Evolutionary conservation across 1,140 invertebrate genomes (phyloP), one percentile per base, ranked within the genome.

Genomic region (Oncopeltus fasciatus): DNA sequence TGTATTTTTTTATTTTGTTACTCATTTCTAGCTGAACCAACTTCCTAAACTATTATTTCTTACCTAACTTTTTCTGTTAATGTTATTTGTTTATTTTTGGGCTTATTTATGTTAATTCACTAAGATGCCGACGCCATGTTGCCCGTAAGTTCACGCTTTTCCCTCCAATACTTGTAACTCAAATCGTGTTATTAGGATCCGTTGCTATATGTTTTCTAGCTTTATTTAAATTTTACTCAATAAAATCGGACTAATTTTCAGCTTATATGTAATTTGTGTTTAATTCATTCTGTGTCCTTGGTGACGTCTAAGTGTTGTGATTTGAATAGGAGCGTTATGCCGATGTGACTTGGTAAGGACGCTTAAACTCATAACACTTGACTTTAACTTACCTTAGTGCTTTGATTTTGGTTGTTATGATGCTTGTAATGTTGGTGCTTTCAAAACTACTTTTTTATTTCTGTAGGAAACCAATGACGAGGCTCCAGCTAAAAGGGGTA

Each of bases 401-500:
- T 46, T 46, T 1, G 18, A 1, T 46, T 18, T 4, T 46, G 18
- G 18, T 46, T 1, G 18, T 46, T 46, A n/a, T 46, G 8, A 4
- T 18, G 3, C 21, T 9, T 46, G 8, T 44, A 12, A 67, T 68
- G 38, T 46, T 21, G 24, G 51, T 38, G 14, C 53, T 27, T 57
- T 51, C 63, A 44, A 60, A 51, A 61, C 59, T 60, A 57, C 64
- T 63, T 71, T 72, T 69, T n/a, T 61, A 75, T 74, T 70, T 74
- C 49, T n/a, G n/a, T 71, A 74, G 63, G 69, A 69, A 26, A 51
- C 63, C 27, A 71, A 73, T 20, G 76, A 75, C 51, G 74, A 76
- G 61, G 70, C 74, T 49, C 70, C 70, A 43, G 70, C 70, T 46
- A 66, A 69, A 53, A 77, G 74, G 72, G 74, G 74, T 58, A 71